A percentile compares a stretch with the other conserved stretches of the same genome.
phyloP scores from a whole-genome alignment of 2,797 vertebrate genomes.

The Malurus splendens region DNA sequence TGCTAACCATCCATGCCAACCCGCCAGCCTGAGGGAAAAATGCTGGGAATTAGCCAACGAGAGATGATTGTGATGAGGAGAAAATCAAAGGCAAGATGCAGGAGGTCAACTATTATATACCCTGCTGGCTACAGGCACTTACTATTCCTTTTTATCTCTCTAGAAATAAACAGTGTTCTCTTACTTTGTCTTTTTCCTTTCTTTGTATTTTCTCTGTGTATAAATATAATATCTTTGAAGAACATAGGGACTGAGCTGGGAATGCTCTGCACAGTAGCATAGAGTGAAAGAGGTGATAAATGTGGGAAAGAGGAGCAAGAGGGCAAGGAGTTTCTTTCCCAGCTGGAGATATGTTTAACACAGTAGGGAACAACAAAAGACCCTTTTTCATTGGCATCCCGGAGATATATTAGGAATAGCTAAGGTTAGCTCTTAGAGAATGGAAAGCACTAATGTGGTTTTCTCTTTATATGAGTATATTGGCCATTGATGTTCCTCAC shows the following conservation, averaged over 20 bases:
- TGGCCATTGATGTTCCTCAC: neutral
- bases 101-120: constrained; percentile 43
- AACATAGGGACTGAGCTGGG: neutral
- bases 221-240: neutral
- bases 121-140: constrained; percentile 15
- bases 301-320: neutral
- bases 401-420: neutral
- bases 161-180: constrained; percentile 18
- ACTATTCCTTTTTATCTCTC: constrained; percentile 25
- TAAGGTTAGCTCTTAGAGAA: neutral
- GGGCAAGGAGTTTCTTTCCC: neutral
- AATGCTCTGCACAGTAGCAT: neutral
- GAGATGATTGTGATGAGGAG: constrained; percentile 48
- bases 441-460: neutral
- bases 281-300: neutral
- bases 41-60: constrained; percentile 56
- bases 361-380: neutral
- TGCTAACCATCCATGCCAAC: constrained; percentile 62
- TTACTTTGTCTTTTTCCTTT: neutral
- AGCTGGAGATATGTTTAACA: neutral
- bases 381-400: neutral
- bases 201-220: neutral
- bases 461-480: neutral
- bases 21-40: constrained; percentile 38
- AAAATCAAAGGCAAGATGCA: constrained; percentile 64